These are phyloP conservation scores for Leptura quadrifasciata DNA, from an alignment of 2,888 invertebrate genomes.

Conservation along the genomic window DNA sequence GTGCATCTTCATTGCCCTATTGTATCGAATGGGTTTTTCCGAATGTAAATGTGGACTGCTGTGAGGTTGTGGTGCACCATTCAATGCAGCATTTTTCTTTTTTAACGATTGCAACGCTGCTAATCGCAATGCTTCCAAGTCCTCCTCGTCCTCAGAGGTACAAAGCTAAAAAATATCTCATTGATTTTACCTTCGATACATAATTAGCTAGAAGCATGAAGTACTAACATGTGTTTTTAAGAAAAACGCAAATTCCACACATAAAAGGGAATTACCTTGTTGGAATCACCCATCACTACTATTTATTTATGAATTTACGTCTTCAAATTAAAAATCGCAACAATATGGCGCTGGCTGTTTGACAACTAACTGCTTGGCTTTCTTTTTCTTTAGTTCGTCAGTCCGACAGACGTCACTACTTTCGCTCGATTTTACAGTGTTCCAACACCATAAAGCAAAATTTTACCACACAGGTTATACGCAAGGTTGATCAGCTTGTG, in stretches of 20 bases:
- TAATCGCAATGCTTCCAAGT: constrained; percentile 74
- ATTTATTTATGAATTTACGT: constrained; percentile 30
- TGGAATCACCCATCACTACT: constrained; percentile 30
- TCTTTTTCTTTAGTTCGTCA: not conserved
- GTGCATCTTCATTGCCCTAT: constrained; percentile 47
- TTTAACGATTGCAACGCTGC: constrained; percentile 75
- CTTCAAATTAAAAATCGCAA: constrained; percentile 42
- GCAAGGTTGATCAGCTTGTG: too few species aligned
- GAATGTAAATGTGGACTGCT: constrained; percentile 1
- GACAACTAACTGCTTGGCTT: constrained; percentile 12
- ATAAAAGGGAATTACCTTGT: constrained; percentile 26
- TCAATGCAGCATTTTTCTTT: constrained; percentile 51
- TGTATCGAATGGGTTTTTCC: constrained; percentile 42
- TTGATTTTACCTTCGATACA: constrained; percentile 49
- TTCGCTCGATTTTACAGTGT: not conserved
- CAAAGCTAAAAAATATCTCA: constrained; percentile 59
- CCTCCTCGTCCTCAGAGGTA: constrained; percentile 75
- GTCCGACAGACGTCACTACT: not conserved
- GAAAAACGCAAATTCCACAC: not conserved
- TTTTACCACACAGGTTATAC: not conserved
- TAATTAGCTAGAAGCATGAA: not conserved
- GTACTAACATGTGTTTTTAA: not conserved
- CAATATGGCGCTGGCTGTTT: constrained; percentile 54
- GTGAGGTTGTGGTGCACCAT: constrained; percentile 29
- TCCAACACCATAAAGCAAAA: not conserved